Percentiles rank a stretch among this genome's conserved stretches.
Conservation (phyloP, 2,797 vertebrate species). For the Synaphobranchus kaupii region DNA sequence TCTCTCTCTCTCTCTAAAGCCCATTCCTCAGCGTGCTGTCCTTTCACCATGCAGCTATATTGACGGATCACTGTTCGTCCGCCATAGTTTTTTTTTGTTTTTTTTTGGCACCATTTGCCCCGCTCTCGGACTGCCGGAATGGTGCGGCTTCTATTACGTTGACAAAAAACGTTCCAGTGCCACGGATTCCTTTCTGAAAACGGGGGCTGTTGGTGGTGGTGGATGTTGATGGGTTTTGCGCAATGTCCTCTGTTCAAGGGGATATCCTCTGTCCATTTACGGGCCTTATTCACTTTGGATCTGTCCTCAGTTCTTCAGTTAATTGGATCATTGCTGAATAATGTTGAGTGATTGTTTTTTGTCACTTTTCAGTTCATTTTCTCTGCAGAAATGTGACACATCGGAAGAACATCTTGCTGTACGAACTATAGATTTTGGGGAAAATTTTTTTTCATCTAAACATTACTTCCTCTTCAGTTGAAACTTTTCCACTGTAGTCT, state of each 20-base stretch:
- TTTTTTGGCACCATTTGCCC: neutral
- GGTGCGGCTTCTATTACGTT: neutral
- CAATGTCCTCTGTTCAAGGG: neutral
- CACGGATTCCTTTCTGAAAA: neutral
- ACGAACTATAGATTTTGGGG: neutral
- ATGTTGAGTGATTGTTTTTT: neutral
- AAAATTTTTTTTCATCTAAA: neutral
- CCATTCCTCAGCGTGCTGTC: conserved; percentile 9
- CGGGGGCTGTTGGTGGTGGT: neutral
- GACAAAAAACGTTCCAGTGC: neutral
- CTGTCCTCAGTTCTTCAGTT: neutral
- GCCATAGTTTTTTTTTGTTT: neutral
- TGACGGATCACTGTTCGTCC: neutral
- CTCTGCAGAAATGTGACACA: neutral
- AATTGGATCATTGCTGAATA: neutral
- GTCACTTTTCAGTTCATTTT: neutral
- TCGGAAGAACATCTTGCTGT: neutral
- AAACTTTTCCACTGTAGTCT: neutral
- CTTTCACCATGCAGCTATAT: neutral
- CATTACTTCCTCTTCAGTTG: neutral
- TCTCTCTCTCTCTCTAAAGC: conserved; percentile 28
- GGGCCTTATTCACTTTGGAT: neutral
- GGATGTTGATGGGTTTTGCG: neutral
- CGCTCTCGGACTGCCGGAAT: neutral
- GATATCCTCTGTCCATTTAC: neutral